Conservation (phyloP, 2,797 vertebrate genomes). For the Halcyon leucocephala region DNA sequence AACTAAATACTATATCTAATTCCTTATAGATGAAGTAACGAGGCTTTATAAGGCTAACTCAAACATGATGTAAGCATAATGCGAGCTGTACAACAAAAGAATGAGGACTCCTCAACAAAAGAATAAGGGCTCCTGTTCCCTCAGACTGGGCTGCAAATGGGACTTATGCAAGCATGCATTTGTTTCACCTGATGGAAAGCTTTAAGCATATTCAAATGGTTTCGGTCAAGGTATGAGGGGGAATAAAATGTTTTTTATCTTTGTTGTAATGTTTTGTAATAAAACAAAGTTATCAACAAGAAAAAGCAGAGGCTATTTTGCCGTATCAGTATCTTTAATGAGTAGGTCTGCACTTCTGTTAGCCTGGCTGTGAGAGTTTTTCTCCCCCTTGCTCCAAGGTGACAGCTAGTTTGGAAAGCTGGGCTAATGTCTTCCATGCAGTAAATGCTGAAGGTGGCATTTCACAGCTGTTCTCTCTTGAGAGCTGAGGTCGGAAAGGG, state of each 20-base stretch:
- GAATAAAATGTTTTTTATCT: background rate
- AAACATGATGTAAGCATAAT: background rate
- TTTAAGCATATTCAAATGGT: background rate
- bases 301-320: background rate
- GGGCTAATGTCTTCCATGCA: background rate
- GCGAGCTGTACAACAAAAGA: background rate
- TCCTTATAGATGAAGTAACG: background rate
- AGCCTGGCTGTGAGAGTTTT: background rate
- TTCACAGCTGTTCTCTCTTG: constrained; percentile 37
- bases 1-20: background rate
- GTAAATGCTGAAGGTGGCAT: constrained; percentile 1
- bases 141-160: background rate
- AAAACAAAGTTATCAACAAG: background rate
- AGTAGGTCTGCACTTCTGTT: background rate
- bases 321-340: background rate
- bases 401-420: background rate
- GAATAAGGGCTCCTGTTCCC: background rate
- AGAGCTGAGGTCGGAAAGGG: background rate
- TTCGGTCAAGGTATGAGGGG: background rate
- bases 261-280: background rate
- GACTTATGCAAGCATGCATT: accelerated
- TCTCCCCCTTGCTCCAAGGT: background rate
- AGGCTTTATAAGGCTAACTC: background rate
- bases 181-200: background rate
- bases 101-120: background rate